Conservation (phyloP, 1,140 invertebrate genomes). For the Carposina sasakii region DNA sequence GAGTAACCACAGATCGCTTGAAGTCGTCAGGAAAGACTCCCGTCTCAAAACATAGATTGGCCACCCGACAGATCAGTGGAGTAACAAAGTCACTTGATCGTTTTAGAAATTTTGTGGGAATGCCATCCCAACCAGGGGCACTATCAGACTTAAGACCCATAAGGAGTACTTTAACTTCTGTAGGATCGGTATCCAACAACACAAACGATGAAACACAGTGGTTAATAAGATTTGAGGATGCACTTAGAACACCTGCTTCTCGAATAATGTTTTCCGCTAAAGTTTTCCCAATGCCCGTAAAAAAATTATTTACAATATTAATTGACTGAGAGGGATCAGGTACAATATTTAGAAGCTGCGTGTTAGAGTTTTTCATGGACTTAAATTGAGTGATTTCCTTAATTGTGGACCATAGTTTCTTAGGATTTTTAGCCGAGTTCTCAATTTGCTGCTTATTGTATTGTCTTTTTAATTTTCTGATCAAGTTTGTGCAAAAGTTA, state of each 20-base stretch:
- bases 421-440: conserved; percentile 4
- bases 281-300: background rate
- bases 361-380: background rate
- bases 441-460: background rate
- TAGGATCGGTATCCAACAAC: background rate
- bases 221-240: background rate
- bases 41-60: background rate
- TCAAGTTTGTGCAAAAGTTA: conserved; percentile 5
- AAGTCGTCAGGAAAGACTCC: background rate
- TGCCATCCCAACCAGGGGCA: conserved; percentile 8
- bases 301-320: conserved; percentile 2
- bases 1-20: conserved; percentile 1
- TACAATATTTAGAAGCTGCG: background rate
- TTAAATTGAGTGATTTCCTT: conserved; percentile 10
- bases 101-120: conserved; percentile 3
- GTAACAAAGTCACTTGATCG: background rate
- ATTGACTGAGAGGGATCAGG: background rate
- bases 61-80: background rate
- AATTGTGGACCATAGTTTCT: conserved; percentile 3
- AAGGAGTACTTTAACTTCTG: background rate
- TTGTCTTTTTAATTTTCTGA: conserved; percentile 2
- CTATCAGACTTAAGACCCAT: background rate
- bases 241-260: background rate
- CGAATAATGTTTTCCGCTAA: background rate
- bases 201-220: conserved; percentile 1